A percentile compares a stretch with the other conserved stretches of the same genome.
These are phyloP conservation scores for Poecilia velifera DNA, from an alignment of 2,797 vertebrate species.

Conservation along the genomic window DNA sequence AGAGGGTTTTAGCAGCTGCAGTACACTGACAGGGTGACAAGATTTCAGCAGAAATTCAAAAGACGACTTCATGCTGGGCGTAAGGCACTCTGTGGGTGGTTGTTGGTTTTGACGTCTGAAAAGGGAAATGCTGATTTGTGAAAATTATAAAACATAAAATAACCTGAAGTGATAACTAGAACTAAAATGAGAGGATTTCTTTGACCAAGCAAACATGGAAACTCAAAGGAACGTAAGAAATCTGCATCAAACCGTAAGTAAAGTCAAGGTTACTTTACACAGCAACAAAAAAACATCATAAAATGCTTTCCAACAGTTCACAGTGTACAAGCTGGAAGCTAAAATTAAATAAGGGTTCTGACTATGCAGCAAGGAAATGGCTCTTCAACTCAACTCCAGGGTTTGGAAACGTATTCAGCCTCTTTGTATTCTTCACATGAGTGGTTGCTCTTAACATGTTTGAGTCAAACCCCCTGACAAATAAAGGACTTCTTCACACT, in stretches of 20 bases:
- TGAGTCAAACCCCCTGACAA: not conserved
- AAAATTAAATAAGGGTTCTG: not conserved
- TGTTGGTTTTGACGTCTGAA: not conserved
- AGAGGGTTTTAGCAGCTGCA: not conserved
- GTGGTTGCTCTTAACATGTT: constrained; percentile 14
- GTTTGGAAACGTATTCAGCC: not conserved
- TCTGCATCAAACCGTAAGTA: not conserved
- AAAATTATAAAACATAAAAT: not conserved
- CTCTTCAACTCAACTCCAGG: not conserved
- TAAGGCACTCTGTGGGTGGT: not conserved
- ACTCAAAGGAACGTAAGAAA: not conserved
- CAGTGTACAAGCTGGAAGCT: not conserved
- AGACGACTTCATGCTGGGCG: not conserved
- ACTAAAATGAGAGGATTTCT: not conserved
- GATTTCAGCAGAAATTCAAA: constrained; percentile 13
- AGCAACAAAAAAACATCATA: not conserved
- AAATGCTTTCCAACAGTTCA: not conserved
- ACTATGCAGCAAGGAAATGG: not conserved
- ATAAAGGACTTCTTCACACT: constrained; percentile 3
- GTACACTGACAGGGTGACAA: constrained; percentile 3
- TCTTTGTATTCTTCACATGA: not conserved
- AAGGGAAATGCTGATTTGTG: not conserved
- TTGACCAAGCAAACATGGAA: not conserved
- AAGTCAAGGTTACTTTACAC: not conserved
- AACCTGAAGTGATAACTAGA: not conserved